phyloP scores from a whole-genome alignment of 1,140 invertebrate genomes.

The Thaumatotibia leucotreta region DNA sequence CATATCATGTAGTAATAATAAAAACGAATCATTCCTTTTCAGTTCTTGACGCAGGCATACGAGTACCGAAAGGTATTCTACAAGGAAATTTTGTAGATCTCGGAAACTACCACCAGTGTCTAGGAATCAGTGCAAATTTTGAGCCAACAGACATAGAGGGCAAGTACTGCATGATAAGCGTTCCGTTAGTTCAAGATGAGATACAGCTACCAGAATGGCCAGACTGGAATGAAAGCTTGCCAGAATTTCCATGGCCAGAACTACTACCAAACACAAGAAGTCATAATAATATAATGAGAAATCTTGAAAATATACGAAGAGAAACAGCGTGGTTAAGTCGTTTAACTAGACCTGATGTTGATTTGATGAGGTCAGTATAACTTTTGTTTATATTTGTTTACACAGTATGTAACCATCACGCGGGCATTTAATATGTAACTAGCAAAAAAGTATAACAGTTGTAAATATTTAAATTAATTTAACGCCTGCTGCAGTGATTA shows the following conservation, averaged over 20 bases:
- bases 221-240: background rate
- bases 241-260: conserved; percentile 19
- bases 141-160: conserved; percentile 39
- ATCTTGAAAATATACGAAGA: background rate
- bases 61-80: conserved; percentile 37
- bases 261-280: background rate
- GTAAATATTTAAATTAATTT: too few species aligned
- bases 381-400: background rate
- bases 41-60: conserved; percentile 45
- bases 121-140: conserved; percentile 28
- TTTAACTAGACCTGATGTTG: background rate
- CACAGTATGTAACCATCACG: too few species aligned
- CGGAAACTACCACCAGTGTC: conserved; percentile 49
- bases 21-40: conserved; percentile 17
- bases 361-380: background rate
- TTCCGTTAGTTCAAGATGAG: conserved; percentile 29
- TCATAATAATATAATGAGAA: background rate
- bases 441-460: too few species aligned
- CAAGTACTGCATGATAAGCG: conserved; percentile 40
- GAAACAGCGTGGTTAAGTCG: background rate
- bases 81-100: conserved; percentile 32
- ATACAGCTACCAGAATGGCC: conserved; percentile 17
- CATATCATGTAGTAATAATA: background rate
- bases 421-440: too few species aligned
- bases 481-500: too few species aligned